These are phyloP conservation scores for Rhinoraja longicauda DNA, from an alignment of 2,797 vertebrate species.

Conservation along the genomic window DNA sequence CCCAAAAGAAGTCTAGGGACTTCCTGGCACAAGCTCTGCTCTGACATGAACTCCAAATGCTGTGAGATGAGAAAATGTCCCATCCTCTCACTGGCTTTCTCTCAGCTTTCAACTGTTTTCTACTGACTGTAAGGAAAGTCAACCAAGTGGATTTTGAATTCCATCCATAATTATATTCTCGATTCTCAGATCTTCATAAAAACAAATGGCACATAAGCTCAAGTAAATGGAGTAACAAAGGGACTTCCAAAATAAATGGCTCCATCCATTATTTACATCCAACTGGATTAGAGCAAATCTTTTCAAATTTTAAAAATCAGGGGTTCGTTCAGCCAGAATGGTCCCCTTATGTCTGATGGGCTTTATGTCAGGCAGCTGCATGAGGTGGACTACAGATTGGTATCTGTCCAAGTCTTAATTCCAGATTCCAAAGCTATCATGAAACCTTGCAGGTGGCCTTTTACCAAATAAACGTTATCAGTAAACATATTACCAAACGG, in stretches of 20 bases:
- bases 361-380: background rate
- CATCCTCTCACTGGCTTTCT: background rate
- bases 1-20: background rate
- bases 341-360: background rate
- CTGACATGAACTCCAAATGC: background rate
- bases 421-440: background rate
- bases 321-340: background rate
- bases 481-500: background rate
- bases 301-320: background rate
- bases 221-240: background rate
- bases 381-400: background rate
- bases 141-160: background rate
- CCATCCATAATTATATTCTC: background rate
- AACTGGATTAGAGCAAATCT: background rate
- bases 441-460: background rate
- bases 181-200: background rate
- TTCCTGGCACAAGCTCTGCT: background rate
- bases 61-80: background rate
- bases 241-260: background rate
- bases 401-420: conserved; percentile 7
- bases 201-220: background rate
- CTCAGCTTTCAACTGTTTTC: background rate
- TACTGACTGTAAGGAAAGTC: background rate
- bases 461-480: conserved; percentile 8
- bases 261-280: background rate